These are phyloP conservation scores for Bombus haemorrhoidalis DNA, from an alignment of 1,140 invertebrate genomes.

Conservation along the genomic window DNA sequence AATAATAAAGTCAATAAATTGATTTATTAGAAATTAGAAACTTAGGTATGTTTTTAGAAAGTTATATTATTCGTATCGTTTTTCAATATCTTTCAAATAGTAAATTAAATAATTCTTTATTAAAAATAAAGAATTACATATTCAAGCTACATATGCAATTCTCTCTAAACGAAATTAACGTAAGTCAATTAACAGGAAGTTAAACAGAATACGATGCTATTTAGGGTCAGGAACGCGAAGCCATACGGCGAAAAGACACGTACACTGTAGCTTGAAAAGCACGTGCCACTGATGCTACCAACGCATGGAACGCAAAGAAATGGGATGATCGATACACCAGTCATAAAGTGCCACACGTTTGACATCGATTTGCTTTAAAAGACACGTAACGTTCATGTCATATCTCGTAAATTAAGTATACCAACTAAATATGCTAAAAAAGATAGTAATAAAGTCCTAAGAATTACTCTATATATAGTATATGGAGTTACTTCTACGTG, in stretches of 20 bases:
- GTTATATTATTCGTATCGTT: background rate
- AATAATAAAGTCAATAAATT: background rate
- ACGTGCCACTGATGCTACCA: background rate
- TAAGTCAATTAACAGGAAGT: background rate
- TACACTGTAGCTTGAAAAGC: background rate
- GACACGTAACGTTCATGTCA: background rate
- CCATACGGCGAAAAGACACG: background rate
- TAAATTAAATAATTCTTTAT: background rate
- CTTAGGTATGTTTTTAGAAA: background rate
- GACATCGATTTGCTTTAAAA: background rate
- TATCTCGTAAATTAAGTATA: background rate
- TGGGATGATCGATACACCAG: background rate
- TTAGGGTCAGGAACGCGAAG: constrained; percentile 3
- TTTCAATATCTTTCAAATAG: background rate
- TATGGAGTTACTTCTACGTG: background rate
- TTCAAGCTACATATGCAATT: background rate
- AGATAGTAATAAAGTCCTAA: background rate
- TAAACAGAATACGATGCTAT: background rate
- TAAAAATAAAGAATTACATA: background rate
- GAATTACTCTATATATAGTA: background rate
- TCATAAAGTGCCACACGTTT: background rate
- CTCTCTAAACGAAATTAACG: background rate
- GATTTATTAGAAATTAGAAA: background rate
- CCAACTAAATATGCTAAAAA: background rate
- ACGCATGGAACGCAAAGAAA: constrained; percentile 22